Base-by-base conservation (phyloP, 1,140 invertebrate species). In the Pectinophora gossypiella region DNA sequence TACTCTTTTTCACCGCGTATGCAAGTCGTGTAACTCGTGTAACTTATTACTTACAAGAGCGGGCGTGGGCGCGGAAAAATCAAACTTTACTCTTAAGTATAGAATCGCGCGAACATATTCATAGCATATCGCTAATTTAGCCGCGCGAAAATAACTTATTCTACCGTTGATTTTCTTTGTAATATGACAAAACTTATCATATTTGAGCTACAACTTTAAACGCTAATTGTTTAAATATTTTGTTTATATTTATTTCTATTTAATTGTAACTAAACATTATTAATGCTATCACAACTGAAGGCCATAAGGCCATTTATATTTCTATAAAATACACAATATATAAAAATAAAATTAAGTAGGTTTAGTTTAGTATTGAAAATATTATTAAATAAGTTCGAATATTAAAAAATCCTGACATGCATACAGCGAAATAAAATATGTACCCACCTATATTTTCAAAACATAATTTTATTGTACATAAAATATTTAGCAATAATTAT, bases 251-350 rank as follows among this genome's bases (percentile, higher is more conserved):
- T 22, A 46, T 4, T 12, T 23, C 12, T 23, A 23, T 22, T 20
- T 21, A 44, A 2, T 44, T 19, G 40, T n/a, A 21, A 21, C 19
- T 49, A 20, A 4, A n/a, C 19, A 48, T 18, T n/a, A 2, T 23
- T 27, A 42, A 51, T 51, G 45, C 42, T 51, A 51, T 51, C 50
- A 51, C 50, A 51, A 51, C 50, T 45, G 36, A 36, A n/a, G 36
- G 50, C 42, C 40, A 44, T 19, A 10, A 45, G 23, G 23, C 23
- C 13, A 22, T 38, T 9, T 40, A 40, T 13, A 13, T 15, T 40
- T 15, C 7, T 13, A 40, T 13, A 12, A 16, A 2, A 7, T 15
- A 16, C 16, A 40, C 36, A 10, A 40, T 16, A 10, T 40, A 12
- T 3, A 15, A 40, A 18, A 40, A 15, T 16, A 40, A 40, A 40